Conservation (phyloP, 2,797 vertebrate genomes). For the Enteromius radiatus region DNA sequence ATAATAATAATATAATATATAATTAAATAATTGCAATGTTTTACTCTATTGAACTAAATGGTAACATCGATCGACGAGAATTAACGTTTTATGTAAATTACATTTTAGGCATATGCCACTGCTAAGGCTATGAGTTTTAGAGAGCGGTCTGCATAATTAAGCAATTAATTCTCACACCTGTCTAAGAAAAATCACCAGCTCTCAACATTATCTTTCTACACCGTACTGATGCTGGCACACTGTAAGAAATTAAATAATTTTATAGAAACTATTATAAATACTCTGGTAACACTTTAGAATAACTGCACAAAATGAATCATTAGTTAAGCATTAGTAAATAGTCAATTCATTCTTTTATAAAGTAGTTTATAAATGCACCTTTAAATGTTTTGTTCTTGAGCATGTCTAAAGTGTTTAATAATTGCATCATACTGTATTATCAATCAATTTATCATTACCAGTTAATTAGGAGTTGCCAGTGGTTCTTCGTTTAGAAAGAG, state of each 20-base stretch:
- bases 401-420: no score
- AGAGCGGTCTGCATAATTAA: background rate
- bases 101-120: background rate
- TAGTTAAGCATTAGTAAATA: no score
- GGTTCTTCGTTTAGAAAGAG: no score
- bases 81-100: background rate
- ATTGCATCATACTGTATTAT: no score
- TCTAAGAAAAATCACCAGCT: background rate
- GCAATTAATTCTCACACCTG: background rate
- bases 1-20: no score
- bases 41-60: background rate
- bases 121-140: background rate
- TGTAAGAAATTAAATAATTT: background rate
- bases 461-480: no score
- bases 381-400: no score
- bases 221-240: background rate
- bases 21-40: background rate
- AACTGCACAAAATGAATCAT: no score
- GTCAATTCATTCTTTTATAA: no score
- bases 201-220: background rate
- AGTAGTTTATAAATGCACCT: no score
- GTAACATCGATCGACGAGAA: background rate
- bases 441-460: no score
- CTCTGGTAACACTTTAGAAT: no score
- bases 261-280: background rate